Conservation (phyloP, 2,888 invertebrate species). For the Hydroisotoma schaefferi region DNA sequence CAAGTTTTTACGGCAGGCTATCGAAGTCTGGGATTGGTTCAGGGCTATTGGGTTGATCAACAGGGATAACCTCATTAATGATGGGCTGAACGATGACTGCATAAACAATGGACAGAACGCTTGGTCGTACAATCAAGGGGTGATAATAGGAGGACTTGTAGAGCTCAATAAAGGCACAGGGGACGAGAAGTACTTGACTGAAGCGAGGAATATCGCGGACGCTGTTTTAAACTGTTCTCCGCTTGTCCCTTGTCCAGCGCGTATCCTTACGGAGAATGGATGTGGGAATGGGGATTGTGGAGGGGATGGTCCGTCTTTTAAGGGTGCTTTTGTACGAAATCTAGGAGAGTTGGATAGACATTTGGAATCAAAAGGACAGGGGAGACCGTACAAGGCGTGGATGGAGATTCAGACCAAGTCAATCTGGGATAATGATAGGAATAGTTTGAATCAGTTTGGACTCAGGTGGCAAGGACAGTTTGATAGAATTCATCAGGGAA, state of each 20-base stretch:
- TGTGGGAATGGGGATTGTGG: conserved; percentile 43
- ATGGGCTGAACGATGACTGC: conserved; percentile 39
- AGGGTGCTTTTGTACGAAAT: conserved; percentile 44
- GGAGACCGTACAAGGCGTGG: conserved; percentile 38
- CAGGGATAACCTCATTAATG: conserved; percentile 38
- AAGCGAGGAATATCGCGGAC: conserved; percentile 42
- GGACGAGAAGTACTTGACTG: conserved; percentile 20
- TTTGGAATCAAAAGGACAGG: conserved; percentile 10
- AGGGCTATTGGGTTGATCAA: conserved; percentile 40
- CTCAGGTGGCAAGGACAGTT: conserved; percentile 41
- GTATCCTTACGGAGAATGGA: conserved; percentile 39
- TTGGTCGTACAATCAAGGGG: conserved; percentile 46
- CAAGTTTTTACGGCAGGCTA: conserved; percentile 31
- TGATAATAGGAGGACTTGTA: conserved; percentile 41
- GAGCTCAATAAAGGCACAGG: conserved; percentile 35
- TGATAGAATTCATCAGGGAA: conserved; percentile 30
- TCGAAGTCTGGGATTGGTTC: conserved; percentile 42
- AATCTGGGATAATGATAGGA: conserved; percentile 35
- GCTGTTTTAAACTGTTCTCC: conserved; percentile 31
- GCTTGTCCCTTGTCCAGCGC: conserved; percentile 36
- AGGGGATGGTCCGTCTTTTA: conserved; percentile 36
- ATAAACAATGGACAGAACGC: conserved; percentile 34
- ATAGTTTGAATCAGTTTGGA: conserved; percentile 44
- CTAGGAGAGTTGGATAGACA: conserved; percentile 42
- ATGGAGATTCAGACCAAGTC: conserved; percentile 29